A percentile compares a stretch with the other conserved stretches of the same genome.
Evolutionary conservation across 2,113 vertebrate genomes (phyloP).

Genomic region (Bombycilla garrulus): DNA sequence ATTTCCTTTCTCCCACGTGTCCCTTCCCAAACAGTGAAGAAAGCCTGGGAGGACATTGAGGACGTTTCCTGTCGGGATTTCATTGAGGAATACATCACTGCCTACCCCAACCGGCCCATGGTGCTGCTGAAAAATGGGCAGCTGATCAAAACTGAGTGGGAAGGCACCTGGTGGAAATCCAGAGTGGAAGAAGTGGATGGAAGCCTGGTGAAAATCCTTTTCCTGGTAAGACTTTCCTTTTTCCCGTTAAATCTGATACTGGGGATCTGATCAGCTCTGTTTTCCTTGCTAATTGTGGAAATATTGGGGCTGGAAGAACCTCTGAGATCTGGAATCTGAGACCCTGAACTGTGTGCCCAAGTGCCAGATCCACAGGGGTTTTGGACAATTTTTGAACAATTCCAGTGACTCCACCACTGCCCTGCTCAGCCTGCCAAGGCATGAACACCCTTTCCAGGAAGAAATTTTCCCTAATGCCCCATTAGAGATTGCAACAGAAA

Average conservation of each 20-base stretch:
- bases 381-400: neutral
- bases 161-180: constrained; percentile 98
- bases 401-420: neutral
- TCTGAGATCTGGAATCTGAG: neutral
- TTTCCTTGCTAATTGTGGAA: neutral
- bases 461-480: accelerated
- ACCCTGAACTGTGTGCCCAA: neutral
- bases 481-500: accelerated
- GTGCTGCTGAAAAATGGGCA: constrained; percentile 93
- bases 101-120: constrained; percentile 97
- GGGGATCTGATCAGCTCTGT: accelerated
- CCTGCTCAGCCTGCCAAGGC: neutral
- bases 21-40: constrained; percentile 78
- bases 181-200: constrained; percentile 96
- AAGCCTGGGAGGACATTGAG: constrained; percentile 95
- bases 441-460: neutral
- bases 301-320: too few relatives aligned
- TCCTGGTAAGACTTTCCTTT: constrained; percentile 80
- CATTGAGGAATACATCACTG: constrained; percentile 94
- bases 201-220: constrained; percentile 96
- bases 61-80: constrained; percentile 94
- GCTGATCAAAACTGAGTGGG: constrained; percentile 98
- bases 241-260: accelerated
- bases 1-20: neutral
- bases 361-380: neutral